Conservation (phyloP, 2,113 vertebrate genomes). For the Hiodon alosoides region DNA sequence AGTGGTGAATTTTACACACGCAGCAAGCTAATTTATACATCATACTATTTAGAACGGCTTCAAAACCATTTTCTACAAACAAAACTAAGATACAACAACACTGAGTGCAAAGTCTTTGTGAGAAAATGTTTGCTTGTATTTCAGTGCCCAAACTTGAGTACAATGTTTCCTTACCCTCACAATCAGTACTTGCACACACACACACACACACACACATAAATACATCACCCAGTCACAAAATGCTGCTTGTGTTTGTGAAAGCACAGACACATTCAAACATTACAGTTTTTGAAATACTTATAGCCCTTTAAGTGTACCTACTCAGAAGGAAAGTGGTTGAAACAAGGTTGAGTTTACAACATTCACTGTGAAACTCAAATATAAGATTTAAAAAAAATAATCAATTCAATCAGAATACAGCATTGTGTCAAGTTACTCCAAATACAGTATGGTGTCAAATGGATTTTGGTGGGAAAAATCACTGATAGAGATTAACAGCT, state of each 20-base stretch:
- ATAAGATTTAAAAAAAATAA: not conserved
- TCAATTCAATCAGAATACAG: not conserved
- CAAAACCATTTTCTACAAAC: not conserved
- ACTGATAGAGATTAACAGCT: not conserved
- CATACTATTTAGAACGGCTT: not conserved
- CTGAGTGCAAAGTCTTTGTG: not conserved
- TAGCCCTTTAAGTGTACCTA: slow-evolving; percentile 6
- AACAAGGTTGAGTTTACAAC: not conserved
- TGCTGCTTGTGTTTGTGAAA: not conserved
- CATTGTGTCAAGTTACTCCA: not conserved
- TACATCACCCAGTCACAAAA: slow-evolving; percentile 7
- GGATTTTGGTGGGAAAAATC: not conserved
- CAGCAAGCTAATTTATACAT: slow-evolving; percentile 9
- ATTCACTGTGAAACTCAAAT: not conserved
- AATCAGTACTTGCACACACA: not conserved
- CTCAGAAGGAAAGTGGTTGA: not conserved
- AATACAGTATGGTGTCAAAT: slow-evolving; percentile 1
- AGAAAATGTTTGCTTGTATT: slow-evolving; percentile 25
- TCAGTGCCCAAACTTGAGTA: slow-evolving; percentile 5
- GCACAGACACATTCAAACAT: not conserved
- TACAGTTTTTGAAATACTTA: slow-evolving; percentile 5
- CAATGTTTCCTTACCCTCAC: not conserved
- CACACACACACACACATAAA: not conserved
- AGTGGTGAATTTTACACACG: not conserved
- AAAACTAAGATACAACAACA: no score